Percentiles rank a stretch among this genome's conserved stretches.
Conservation (phyloP, 2,888 invertebrate genomes). For the Bellardia bayeri region DNA sequence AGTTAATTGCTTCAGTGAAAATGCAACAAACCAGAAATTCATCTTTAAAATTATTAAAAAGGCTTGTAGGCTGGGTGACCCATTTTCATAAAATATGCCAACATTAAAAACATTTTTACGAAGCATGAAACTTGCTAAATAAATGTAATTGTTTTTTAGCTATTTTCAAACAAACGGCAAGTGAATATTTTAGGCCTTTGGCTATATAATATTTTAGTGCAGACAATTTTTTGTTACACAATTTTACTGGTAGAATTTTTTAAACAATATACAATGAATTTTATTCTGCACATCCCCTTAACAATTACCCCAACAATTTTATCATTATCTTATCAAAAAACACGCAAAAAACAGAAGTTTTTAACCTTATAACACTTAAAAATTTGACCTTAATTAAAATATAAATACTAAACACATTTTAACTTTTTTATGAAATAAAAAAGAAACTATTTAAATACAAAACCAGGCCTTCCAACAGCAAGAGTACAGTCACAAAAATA, state of each 20-base stretch:
- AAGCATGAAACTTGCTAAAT: neutral
- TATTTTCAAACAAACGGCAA: neutral
- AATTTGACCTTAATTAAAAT: slow-evolving; percentile 61
- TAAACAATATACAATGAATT: too few relatives aligned
- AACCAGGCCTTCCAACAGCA: neutral
- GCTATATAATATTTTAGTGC: neutral
- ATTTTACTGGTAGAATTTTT: too few relatives aligned
- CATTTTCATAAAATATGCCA: neutral
- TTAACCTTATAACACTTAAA: slow-evolving; percentile 32
- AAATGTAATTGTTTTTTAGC: neutral
- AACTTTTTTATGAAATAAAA: slow-evolving; percentile 15
- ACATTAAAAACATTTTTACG: neutral
- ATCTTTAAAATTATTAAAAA: slow-evolving; percentile 1
- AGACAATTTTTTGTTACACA: neutral
- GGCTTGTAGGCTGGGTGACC: neutral
- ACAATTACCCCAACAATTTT: neutral
- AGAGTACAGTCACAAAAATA: slow-evolving; percentile 10
- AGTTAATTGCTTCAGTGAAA: neutral
- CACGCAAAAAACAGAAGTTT: neutral
- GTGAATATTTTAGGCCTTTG: neutral
- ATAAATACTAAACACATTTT: slow-evolving; percentile 48
- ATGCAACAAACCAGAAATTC: neutral
- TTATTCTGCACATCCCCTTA: too few relatives aligned
- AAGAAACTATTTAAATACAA: slow-evolving; percentile 14
- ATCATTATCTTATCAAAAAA: neutral